Conservation (phyloP, 1,140 invertebrate genomes). For the Catajapyx aquilonaris region DNA sequence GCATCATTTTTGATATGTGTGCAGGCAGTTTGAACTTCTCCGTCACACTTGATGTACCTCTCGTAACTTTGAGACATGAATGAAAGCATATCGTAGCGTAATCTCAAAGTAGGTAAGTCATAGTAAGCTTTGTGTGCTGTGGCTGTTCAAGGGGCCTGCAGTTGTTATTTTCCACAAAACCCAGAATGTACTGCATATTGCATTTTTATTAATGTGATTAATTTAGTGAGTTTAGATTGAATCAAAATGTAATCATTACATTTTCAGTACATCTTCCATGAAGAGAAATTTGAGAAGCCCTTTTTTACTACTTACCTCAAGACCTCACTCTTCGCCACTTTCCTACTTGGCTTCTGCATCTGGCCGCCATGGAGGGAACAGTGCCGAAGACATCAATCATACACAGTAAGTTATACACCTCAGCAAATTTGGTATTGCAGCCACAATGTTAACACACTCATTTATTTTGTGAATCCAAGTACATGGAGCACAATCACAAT, state of each 20-base stretch:
- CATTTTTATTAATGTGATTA: no score
- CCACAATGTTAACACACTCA: not conserved
- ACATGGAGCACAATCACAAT: not conserved
- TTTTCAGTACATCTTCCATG: slow-evolving; percentile 58
- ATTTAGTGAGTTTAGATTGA: not conserved
- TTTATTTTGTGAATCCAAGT: not conserved
- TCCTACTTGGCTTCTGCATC: slow-evolving; percentile 57
- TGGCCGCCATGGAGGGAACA: slow-evolving; percentile 62
- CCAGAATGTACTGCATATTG: no score
- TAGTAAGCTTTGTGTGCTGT: no score
- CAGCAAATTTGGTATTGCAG: not conserved
- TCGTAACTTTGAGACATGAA: no score
- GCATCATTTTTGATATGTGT: no score
- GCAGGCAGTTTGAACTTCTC: no score
- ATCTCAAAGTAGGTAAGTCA: no score
- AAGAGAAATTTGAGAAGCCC: slow-evolving; percentile 59
- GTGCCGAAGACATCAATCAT: slow-evolving; percentile 40
- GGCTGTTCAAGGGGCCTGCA: no score
- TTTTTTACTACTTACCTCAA: slow-evolving; percentile 78
- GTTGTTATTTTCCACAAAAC: no score
- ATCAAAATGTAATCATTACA: slow-evolving; percentile 7
- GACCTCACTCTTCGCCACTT: slow-evolving; percentile 68
- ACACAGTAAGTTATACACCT: slow-evolving; percentile 27
- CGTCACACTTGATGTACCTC: no score
- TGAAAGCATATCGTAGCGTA: no score